Evolutionary conservation across 2,888 invertebrate species (phyloP).

Genomic region (Pammene fasciana): DNA sequence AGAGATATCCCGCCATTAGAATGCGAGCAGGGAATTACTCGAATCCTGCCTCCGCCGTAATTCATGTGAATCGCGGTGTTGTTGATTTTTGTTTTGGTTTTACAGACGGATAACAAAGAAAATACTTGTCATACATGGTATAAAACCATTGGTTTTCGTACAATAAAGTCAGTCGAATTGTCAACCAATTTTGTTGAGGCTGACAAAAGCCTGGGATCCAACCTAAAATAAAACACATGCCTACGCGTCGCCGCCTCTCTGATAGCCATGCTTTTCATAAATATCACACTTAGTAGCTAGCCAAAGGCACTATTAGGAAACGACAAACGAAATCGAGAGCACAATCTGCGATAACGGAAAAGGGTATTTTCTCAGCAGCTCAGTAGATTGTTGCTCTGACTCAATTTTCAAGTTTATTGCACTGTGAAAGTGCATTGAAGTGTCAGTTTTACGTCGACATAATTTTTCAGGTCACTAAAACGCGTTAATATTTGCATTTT

Average conservation of each 20-base stretch:
- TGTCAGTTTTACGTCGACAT: constrained; percentile 22
- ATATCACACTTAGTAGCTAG: neutral
- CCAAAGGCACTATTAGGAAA: constrained; percentile 8
- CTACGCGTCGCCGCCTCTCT: neutral
- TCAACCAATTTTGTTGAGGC: constrained; percentile 6
- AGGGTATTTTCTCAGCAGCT: constrained; percentile 26
- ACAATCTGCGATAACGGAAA: constrained; percentile 33
- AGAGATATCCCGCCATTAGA: constrained; percentile 58
- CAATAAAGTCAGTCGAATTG: neutral
- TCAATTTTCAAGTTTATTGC: constrained; percentile 39
- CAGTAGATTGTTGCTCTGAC: constrained; percentile 36
- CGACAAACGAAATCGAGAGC: constrained; percentile 3
- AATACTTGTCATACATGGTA: neutral
- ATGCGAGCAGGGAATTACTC: constrained; percentile 45
- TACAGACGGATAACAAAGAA: neutral
- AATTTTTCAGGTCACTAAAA: constrained; percentile 14
- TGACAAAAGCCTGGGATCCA: neutral
- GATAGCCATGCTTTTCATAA: neutral
- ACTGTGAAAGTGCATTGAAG: constrained; percentile 30
- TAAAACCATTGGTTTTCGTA: neutral
- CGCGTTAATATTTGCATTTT: neutral
- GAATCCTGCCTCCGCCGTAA: constrained; percentile 38
- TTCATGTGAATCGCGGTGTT: constrained; percentile 43
- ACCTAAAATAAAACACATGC: neutral
- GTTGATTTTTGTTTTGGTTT: constrained; percentile 27